Percentiles rank a stretch among this genome's conserved stretches.
phyloP scores from a whole-genome alignment of 2,113 vertebrate genomes.

The Sterrhoptilus dennistouni region DNA sequence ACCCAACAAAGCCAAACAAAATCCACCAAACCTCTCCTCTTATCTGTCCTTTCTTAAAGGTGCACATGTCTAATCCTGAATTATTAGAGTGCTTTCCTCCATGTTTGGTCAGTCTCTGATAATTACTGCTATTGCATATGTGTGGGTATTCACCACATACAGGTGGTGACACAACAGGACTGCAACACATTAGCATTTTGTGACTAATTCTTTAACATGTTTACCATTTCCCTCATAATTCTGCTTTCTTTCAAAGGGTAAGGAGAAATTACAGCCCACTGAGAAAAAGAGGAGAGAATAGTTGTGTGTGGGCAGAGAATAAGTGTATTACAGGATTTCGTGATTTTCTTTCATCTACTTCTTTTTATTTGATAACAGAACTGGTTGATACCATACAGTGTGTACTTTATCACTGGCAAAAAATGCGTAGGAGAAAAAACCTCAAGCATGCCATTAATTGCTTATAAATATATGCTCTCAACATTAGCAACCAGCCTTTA shows the following conservation, averaged over 20 bases:
- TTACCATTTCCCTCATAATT: constrained; percentile 46
- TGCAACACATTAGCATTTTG: neutral
- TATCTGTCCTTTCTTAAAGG: neutral
- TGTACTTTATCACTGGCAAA: constrained; percentile 21
- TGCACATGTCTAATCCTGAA: neutral
- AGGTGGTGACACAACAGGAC: neutral
- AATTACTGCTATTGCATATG: neutral
- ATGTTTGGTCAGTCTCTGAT: neutral
- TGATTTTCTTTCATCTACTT: constrained; percentile 34
- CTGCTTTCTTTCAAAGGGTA: constrained; percentile 32
- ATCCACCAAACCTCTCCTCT: neutral
- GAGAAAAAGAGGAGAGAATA: constrained; percentile 15
- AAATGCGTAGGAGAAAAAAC: constrained; percentile 15
- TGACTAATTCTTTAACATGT: constrained; percentile 34
- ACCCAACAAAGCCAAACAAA: too few relatives aligned
- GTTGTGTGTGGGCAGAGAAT: constrained; percentile 34
- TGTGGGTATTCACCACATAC: neutral
- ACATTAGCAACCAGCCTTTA: constrained; percentile 14
- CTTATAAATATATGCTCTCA: constrained; percentile 58
- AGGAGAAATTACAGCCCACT: constrained; percentile 14
- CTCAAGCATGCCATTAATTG: constrained; percentile 54
- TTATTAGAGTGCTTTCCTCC: neutral
- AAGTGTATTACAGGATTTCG: constrained; percentile 12
- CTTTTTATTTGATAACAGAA: constrained; percentile 26
- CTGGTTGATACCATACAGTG: constrained; percentile 33